Evolutionary conservation across 2,797 vertebrate species (phyloP).

Genomic region (Gobionotothen gibberifrons): DNA sequence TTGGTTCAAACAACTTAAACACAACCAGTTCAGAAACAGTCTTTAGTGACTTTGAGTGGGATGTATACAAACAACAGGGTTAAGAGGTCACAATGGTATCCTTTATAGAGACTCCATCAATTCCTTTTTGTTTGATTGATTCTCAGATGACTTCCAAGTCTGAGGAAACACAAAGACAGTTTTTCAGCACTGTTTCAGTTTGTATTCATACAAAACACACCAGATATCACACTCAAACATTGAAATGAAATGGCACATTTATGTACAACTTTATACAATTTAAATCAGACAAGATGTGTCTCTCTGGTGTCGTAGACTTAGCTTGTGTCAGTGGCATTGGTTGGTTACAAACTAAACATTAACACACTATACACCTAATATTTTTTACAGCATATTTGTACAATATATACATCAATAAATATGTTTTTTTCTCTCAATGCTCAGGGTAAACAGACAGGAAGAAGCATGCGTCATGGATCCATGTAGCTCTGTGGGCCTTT

Average conservation of each 20-base stretch:
- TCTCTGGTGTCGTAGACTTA: constrained; percentile 25
- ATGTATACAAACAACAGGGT: not conserved
- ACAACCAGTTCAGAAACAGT: constrained; percentile 12
- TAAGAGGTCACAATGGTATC: not conserved
- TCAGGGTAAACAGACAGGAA: constrained; percentile 31
- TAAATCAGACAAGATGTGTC: constrained; percentile 7
- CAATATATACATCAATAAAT: constrained; percentile 79
- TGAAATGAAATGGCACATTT: constrained; percentile 34
- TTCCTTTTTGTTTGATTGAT: not conserved
- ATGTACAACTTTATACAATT: constrained; percentile 50
- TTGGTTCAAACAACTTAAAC: constrained; percentile 12
- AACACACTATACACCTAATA: constrained; percentile 35
- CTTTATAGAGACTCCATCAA: not conserved
- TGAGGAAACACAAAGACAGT: not conserved
- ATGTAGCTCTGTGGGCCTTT: not conserved
- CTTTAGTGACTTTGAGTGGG: constrained; percentile 20
- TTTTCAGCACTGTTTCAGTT: constrained; percentile 5
- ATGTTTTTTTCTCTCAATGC: constrained; percentile 44
- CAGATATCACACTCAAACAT: constrained; percentile 37
- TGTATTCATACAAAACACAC: constrained; percentile 20
- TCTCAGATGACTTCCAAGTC: not conserved
- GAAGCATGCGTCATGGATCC: constrained; percentile 9
- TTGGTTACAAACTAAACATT: constrained; percentile 45
- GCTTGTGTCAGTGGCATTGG: constrained; percentile 38
- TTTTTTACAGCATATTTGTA: constrained; percentile 53